phyloP scores from a whole-genome alignment of 2,888 invertebrate genomes.

The Ornithoptera alexandrae region DNA sequence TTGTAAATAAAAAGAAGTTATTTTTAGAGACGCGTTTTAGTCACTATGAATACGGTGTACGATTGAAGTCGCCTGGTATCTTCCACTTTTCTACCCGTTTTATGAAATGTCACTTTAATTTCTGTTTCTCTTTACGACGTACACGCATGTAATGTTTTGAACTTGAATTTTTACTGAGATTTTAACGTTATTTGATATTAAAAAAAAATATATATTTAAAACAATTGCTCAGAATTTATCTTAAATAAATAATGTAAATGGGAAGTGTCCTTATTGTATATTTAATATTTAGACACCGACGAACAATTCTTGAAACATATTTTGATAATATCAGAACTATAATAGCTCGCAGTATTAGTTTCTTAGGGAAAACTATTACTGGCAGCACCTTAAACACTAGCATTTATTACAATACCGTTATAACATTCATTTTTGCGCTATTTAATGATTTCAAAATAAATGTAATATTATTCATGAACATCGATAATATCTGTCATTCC shows the following conservation, averaged over 20 bases:
- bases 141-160: not conserved
- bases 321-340: constrained; percentile 9
- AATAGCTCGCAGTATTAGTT: constrained; percentile 30
- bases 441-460: not conserved
- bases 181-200: constrained; percentile 19
- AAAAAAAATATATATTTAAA: constrained; percentile 8
- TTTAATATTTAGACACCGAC: constrained; percentile 33
- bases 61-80: constrained; percentile 23
- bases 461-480: no score
- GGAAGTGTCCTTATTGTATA: constrained; percentile 43
- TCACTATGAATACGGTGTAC: constrained; percentile 47
- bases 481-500: no score
- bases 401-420: constrained; percentile 17
- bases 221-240: constrained; percentile 35
- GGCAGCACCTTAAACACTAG: constrained; percentile 22
- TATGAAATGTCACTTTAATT: no score
- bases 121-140: no score
- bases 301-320: constrained; percentile 32
- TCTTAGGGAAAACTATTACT: not conserved
- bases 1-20: constrained; percentile 54
- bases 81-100: no score
- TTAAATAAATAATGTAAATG: constrained; percentile 39
- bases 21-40: constrained; percentile 43
- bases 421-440: not conserved
- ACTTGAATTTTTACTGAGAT: constrained; percentile 17